Evolutionary conservation across 2,113 vertebrate genomes (phyloP).

Genomic region (Pterophyllum scalare): DNA sequence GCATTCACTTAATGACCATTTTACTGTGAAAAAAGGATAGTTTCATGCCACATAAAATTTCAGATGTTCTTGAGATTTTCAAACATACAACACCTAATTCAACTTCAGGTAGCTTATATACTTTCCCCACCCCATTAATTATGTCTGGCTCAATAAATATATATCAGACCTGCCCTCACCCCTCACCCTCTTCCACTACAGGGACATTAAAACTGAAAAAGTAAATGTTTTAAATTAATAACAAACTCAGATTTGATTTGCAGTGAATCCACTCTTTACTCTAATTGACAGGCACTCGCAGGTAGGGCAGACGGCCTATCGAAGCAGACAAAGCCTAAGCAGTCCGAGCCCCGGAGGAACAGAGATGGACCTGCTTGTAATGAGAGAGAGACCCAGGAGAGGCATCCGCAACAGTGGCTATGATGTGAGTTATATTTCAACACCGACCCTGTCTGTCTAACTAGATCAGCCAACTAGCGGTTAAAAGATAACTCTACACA

Average conservation of each 20-base stretch:
- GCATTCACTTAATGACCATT: not conserved
- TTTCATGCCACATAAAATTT: not conserved
- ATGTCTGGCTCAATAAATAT: slow-evolving; percentile 6
- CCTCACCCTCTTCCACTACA: not conserved
- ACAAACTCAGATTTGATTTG: slow-evolving; percentile 32
- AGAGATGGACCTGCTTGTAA: slow-evolving; percentile 98
- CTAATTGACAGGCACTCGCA: slow-evolving; percentile 86
- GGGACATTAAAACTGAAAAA: slow-evolving; percentile 18
- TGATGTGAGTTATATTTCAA: slow-evolving; percentile 85
- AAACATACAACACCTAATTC: not conserved
- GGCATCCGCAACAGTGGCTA: slow-evolving; percentile 98
- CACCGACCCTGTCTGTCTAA: not conserved
- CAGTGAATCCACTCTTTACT: slow-evolving; percentile 37
- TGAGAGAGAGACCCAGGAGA: slow-evolving; percentile 92
- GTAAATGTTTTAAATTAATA: slow-evolving; percentile 30
- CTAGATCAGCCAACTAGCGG: not conserved
- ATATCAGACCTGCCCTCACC: not conserved
- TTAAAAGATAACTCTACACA: not conserved
- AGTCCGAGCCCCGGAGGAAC: slow-evolving; percentile 97
- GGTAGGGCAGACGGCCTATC: slow-evolving; percentile 88
- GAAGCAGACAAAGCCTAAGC: slow-evolving; percentile 96
- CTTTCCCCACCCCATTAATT: not conserved
- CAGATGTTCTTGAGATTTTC: not conserved
- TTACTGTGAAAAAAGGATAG: not conserved
- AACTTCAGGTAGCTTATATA: not conserved